Evolutionary conservation across 2,888 invertebrate genomes (phyloP), one percentile per base, ranked within the genome.

Genomic region (Iselma pallidipennis): DNA sequence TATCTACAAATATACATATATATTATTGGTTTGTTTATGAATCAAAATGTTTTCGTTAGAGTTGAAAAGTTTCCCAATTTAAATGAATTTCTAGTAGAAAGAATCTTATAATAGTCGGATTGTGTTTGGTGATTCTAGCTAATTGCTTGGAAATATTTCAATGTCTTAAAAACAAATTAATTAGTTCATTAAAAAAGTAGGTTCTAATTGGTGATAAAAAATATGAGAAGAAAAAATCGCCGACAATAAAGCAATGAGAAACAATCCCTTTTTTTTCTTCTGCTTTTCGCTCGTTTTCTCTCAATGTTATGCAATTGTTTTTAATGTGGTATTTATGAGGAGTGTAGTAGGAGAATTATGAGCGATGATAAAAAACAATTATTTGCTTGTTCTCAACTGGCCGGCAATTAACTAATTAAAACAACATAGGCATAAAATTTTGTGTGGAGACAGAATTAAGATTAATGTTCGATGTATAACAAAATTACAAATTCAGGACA

Each of bases 371-470:
- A 60, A 56, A 57, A 56, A 49, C 56, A 61, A 62, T 69, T 66
- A 63, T 55, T 53, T 66, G 57, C 49, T 51, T 63, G 64, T 67
- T 66, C 57, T 61, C 59, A 57, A 63, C 60, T 59, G 55, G 52
- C 52, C 19, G 49, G 67, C 70, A 71, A 66, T 70, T 69, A 69
- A 37, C 61, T 71, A 68, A 71, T 71, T 70, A 68, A 67, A 69
- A 67, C 61, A 66, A 67, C 71, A 65, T 55, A 58, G 65, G 56
- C 62, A 64, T 53, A 55, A 60, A 69, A 66, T 66, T 68, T n/a
- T n/a, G 65, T 57, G 52, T 31, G 25, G 31, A 50, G 56, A 28
- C 55, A 57, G 61, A 71, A 72, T 72, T 68, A 70, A 73, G 71
- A 73, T 71, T 70, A 70, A 71, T 71, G 68, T 52, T 55, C 42